Percentiles rank a stretch among this genome's conserved stretches.
These are phyloP conservation scores for Daphoenositta chrysoptera DNA, from an alignment of 2,113 vertebrate genomes.

Conservation along the genomic window DNA sequence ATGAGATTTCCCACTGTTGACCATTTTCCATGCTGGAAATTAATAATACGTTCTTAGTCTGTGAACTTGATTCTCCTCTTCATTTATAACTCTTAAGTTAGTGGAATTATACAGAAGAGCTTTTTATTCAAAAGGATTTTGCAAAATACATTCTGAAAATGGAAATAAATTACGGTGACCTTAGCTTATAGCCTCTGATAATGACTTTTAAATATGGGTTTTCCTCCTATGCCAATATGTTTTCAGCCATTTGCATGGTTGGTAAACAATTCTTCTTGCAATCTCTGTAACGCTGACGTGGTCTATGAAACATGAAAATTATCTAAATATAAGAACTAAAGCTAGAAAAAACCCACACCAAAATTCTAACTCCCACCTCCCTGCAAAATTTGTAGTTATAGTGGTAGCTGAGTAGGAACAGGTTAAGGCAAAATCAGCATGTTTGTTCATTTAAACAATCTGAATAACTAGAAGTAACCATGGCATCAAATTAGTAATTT, in stretches of 20 bases:
- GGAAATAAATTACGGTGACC: neutral
- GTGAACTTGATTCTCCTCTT: neutral
- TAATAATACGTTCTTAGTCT: neutral
- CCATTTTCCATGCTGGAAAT: neutral
- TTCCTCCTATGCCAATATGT: neutral
- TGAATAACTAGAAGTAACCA: constrained; percentile 18
- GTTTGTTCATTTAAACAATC: constrained; percentile 17
- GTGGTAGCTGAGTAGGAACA: constrained; percentile 6
- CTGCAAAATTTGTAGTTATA: neutral
- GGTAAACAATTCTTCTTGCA: neutral
- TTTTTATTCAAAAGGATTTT: neutral
- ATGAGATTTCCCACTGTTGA: neutral
- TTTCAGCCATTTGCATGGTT: neutral
- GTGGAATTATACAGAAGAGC: neutral
- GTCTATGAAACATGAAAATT: neutral
- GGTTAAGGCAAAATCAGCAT: constrained; percentile 25
- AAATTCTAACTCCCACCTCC: neutral
- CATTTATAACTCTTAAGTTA: neutral
- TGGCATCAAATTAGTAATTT: constrained; percentile 2
- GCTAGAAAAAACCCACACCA: neutral
- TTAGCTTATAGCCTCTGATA: neutral
- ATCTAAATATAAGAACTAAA: neutral
- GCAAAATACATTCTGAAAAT: neutral
- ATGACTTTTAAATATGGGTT: neutral
- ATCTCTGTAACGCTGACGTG: neutral